phyloP scores from a whole-genome alignment of 23 tunicate genomes.

The Oikopleura dioica region DNA sequence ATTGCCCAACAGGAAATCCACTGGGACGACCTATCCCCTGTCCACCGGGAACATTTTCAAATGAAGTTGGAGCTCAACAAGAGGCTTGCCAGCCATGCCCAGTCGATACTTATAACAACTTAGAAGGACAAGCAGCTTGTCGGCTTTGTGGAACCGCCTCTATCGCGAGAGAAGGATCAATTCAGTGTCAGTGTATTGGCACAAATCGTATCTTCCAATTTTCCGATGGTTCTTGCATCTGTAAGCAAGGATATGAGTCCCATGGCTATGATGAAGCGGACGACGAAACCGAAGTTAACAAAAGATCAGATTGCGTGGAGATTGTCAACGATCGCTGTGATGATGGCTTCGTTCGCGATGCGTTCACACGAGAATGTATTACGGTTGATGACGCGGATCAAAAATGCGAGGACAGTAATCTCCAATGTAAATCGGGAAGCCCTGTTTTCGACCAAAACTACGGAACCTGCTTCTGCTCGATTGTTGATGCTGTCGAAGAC shows the following conservation, averaged over 20 bases:
- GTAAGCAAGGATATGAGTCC: slow-evolving; percentile 29
- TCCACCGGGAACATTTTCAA: slow-evolving; percentile 58
- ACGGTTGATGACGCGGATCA: slow-evolving; percentile 16
- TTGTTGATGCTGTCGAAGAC: background rate
- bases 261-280: slow-evolving; percentile 59
- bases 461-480: background rate
- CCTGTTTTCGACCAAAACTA: background rate
- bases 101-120: slow-evolving; percentile 47
- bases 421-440: background rate
- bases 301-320: background rate
- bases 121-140: slow-evolving; percentile 75
- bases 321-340: slow-evolving; percentile 55
- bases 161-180: slow-evolving; percentile 25
- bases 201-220: background rate
- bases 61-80: slow-evolving; percentile 33
- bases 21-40: slow-evolving; percentile 79
- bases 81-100: slow-evolving; percentile 50
- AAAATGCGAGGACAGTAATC: background rate
- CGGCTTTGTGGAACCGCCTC: slow-evolving; percentile 84
- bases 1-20: slow-evolving; percentile 71
- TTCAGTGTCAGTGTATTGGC: slow-evolving; percentile 56
- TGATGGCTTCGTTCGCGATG: slow-evolving; percentile 27
- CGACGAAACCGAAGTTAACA: background rate
- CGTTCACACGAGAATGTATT: slow-evolving; percentile 37
- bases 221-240: slow-evolving; percentile 71